A percentile compares a stretch with the other conserved stretches of the same genome.
phyloP scores from a whole-genome alignment of 1,140 invertebrate species.

The Diorhabda carinulata region DNA sequence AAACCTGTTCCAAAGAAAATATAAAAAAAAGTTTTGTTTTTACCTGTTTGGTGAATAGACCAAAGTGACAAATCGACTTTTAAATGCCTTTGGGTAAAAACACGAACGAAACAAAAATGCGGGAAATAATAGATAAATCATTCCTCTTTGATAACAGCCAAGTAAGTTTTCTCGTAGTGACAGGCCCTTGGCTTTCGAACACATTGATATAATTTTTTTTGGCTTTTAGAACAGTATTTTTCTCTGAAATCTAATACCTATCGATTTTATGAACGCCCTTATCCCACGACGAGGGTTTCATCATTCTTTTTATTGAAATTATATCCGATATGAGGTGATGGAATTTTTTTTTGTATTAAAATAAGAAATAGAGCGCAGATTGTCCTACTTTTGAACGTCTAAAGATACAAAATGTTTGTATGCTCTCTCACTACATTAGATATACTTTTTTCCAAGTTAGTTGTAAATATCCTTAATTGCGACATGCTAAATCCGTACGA shows the following conservation, averaged over 20 bases:
- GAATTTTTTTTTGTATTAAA: too few relatives aligned
- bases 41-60: conserved; percentile 2
- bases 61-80: conserved; percentile 17
- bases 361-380: too few relatives aligned
- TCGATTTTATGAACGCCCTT: neutral
- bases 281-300: neutral
- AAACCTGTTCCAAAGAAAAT: too few relatives aligned
- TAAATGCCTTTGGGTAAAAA: conserved; percentile 13
- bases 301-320: too few relatives aligned
- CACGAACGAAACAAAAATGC: conserved; percentile 10
- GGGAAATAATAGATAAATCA: conserved; percentile 9
- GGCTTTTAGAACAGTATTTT: neutral
- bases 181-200: neutral
- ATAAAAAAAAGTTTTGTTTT: conserved; percentile 5
- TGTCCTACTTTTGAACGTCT: too few relatives aligned
- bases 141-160: conserved; percentile 5
- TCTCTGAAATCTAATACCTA: neutral
- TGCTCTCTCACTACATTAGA: too few relatives aligned
- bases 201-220: conserved; percentile 3
- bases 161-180: conserved; percentile 4
- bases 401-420: too few relatives aligned
- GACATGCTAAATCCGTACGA: too few relatives aligned
- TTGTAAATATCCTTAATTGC: too few relatives aligned
- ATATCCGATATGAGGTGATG: too few relatives aligned
- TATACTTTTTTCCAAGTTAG: too few relatives aligned